Conservation (phyloP, 2,113 vertebrate species). For the Coptodon rendalli region DNA sequence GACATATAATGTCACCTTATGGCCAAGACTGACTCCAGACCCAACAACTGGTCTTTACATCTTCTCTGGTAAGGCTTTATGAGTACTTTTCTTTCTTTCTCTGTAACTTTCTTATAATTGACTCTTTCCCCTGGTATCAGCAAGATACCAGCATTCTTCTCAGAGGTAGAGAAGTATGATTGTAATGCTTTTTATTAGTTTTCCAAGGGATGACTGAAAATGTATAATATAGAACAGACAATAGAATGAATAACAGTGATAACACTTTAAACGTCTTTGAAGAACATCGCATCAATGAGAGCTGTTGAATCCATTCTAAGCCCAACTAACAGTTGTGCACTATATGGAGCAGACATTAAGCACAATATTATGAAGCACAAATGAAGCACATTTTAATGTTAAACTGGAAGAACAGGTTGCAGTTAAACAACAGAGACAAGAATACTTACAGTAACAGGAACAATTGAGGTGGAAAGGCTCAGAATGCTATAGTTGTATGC, state of each 20-base stretch:
- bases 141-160: neutral
- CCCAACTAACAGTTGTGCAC: neutral
- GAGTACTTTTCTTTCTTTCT: neutral
- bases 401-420: neutral
- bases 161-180: neutral
- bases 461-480: neutral
- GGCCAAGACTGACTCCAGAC: constrained; percentile 65
- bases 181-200: neutral
- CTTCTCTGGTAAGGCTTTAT: constrained; percentile 71
- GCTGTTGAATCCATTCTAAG: neutral
- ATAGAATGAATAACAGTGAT: neutral
- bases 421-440: neutral
- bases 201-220: neutral
- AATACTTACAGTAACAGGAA: neutral
- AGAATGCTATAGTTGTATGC: neutral
- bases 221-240: neutral
- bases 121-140: neutral
- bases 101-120: neutral
- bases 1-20: constrained; percentile 74
- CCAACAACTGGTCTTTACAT: constrained; percentile 33
- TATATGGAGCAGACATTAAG: neutral
- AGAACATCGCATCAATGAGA: neutral
- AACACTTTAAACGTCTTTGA: neutral
- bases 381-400: neutral
- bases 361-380: neutral